A percentile compares a stretch with the other conserved stretches of the same genome.
Evolutionary conservation across 2,888 invertebrate genomes (phyloP).

Genomic region (Sminthurinus aureus): DNA sequence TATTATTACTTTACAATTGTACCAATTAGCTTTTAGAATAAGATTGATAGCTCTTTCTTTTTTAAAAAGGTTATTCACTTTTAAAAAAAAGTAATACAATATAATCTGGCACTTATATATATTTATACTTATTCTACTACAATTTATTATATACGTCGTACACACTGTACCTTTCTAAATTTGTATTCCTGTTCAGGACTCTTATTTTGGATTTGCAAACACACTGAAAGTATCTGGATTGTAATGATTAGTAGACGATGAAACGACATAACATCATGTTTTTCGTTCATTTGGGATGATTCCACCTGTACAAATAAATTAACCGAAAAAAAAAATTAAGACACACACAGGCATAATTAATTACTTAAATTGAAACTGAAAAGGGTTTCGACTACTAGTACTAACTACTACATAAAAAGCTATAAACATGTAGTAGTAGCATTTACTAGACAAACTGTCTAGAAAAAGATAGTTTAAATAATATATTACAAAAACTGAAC

Average conservation of each 20-base stretch:
- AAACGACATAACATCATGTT: conserved; percentile 76
- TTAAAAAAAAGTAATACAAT: neutral
- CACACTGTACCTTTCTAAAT: conserved; percentile 56
- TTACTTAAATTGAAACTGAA: too few relatives aligned
- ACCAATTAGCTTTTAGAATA: neutral
- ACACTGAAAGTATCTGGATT: conserved; percentile 58
- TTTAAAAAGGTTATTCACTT: neutral
- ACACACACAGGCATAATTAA: too few relatives aligned
- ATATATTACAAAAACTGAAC: neutral
- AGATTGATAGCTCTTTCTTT: neutral
- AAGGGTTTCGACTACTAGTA: too few relatives aligned
- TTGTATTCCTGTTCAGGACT: conserved; percentile 56
- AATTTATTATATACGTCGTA: neutral
- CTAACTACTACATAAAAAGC: too few relatives aligned
- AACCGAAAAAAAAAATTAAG: too few relatives aligned
- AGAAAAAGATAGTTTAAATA: neutral
- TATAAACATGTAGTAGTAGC: too few relatives aligned
- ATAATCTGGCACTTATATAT: neutral
- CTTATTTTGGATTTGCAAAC: conserved; percentile 53
- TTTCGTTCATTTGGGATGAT: conserved; percentile 54
- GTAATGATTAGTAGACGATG: conserved; percentile 87
- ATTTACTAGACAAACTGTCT: neutral
- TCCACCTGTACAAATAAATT: conserved; percentile 51
- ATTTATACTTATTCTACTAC: too few relatives aligned
- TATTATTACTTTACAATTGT: neutral